These are phyloP conservation scores for Centroberyx gerrardi DNA, from an alignment of 2,797 vertebrate genomes.

Conservation along the genomic window DNA sequence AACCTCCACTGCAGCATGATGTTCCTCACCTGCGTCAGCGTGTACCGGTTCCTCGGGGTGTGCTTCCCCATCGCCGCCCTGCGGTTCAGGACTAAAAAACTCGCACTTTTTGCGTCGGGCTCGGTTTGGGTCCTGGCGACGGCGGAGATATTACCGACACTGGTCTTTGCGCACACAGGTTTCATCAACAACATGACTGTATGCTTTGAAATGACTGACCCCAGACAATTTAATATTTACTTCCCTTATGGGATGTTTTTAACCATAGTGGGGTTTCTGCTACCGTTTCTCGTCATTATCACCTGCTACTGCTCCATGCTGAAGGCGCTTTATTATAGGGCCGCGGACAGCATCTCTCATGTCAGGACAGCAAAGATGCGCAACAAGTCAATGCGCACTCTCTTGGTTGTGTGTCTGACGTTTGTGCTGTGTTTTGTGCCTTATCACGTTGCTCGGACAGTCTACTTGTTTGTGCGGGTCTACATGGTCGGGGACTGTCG, in stretches of 20 bases:
- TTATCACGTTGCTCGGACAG: conserved; percentile 65
- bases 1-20: conserved; percentile 81
- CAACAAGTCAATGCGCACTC: conserved; percentile 68
- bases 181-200: conserved; percentile 49
- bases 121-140: conserved; percentile 69
- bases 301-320: conserved; percentile 73
- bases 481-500: conserved; percentile 56
- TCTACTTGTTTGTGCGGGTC: conserved; percentile 62
- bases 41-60: conserved; percentile 77
- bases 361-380: background rate
- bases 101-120: conserved; percentile 38
- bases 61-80: conserved; percentile 74
- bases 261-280: conserved; percentile 59
- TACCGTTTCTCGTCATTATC: conserved; percentile 70
- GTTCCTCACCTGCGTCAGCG: conserved; percentile 78
- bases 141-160: conserved; percentile 67
- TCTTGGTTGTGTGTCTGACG: conserved; percentile 60
- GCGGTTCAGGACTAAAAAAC: conserved; percentile 59
- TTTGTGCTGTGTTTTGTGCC: conserved; percentile 77
- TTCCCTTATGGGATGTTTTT: conserved; percentile 69
- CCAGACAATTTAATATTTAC: conserved; percentile 52
- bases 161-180: conserved; percentile 67
- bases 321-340: conserved; percentile 53
- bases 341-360: background rate
- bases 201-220: conserved; percentile 77